A percentile compares a stretch with the other conserved stretches of the same genome.
These are phyloP conservation scores for Oegoconia quadripuncta DNA, from an alignment of 2,888 invertebrate genomes.

Conservation along the genomic window DNA sequence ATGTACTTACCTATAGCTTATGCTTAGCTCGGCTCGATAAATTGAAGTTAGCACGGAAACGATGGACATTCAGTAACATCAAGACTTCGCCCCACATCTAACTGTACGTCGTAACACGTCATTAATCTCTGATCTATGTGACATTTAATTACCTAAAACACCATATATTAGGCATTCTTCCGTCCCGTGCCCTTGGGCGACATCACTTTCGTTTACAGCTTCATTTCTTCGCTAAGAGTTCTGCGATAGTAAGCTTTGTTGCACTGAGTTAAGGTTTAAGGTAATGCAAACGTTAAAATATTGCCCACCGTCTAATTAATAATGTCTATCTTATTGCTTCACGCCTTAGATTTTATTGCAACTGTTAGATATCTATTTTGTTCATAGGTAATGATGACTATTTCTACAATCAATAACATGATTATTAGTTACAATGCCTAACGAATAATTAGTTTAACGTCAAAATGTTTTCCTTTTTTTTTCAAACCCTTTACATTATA, in stretches of 20 bases:
- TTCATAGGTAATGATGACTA: conserved; percentile 9
- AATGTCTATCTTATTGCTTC: conserved; percentile 74
- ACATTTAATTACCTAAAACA: conserved; percentile 79
- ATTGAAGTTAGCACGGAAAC: conserved; percentile 20
- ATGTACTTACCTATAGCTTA: too few species aligned
- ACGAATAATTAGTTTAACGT: too few species aligned
- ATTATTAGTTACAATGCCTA: too few species aligned
- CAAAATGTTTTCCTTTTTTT: too few species aligned
- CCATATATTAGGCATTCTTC: conserved; percentile 76
- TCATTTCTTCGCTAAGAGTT: conserved; percentile 12
- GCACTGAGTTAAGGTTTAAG: conserved; percentile 19
- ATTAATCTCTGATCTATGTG: conserved; percentile 78
- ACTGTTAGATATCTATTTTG: conserved; percentile 13
- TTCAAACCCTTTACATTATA: not conserved
- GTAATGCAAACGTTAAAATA: not conserved
- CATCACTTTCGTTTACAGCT: conserved; percentile 31
- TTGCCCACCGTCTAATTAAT: conserved; percentile 54
- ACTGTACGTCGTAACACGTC: conserved; percentile 68
- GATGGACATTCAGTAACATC: conserved; percentile 22
- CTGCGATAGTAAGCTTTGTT: conserved; percentile 25
- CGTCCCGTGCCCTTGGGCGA: conserved; percentile 53
- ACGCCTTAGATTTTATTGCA: conserved; percentile 75
- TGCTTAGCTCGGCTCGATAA: too few species aligned
- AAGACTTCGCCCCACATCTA: conserved; percentile 30
- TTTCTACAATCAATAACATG: too few species aligned